A percentile compares a stretch with the other conserved stretches of the same genome.
phyloP scores from a whole-genome alignment of 2,797 vertebrate species.

The Sebastes diploproa region DNA sequence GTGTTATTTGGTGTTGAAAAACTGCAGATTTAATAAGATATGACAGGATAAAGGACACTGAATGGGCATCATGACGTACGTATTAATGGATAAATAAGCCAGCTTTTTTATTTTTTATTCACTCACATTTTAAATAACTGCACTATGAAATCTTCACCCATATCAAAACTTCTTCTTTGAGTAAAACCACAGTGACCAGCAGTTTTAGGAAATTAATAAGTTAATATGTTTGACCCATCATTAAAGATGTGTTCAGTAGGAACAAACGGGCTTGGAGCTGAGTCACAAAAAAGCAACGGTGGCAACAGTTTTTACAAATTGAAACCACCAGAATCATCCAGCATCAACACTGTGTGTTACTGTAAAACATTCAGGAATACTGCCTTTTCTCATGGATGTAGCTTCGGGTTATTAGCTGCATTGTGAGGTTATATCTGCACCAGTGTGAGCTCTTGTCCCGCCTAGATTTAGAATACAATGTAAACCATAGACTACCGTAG shows the following conservation, averaged over 20 bases:
- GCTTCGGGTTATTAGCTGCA: neutral
- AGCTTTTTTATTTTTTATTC: neutral
- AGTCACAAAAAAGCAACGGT: neutral
- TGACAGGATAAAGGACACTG: neutral
- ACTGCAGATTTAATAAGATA: neutral
- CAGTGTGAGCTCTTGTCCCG: neutral
- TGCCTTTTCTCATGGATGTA: neutral
- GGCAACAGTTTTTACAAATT: neutral
- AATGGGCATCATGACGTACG: neutral
- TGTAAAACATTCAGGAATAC: neutral
- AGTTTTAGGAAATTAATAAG: neutral
- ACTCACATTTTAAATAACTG: neutral
- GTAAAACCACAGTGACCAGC: neutral
- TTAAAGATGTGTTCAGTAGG: too few relatives aligned
- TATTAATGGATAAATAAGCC: neutral
- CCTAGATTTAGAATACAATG: too few relatives aligned
- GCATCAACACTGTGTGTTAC: too few relatives aligned
- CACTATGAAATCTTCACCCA: neutral
- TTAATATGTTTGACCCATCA: neutral
- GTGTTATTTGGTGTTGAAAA: neutral
- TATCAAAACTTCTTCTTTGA: neutral
- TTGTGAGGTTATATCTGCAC: neutral
- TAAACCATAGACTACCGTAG: too few relatives aligned
- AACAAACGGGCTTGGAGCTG: too few relatives aligned
- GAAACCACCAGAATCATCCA: neutral